Percentiles rank a stretch among this genome's conserved stretches.
Conservation (phyloP, 2,113 vertebrate genomes). For the Alces alces region DNA sequence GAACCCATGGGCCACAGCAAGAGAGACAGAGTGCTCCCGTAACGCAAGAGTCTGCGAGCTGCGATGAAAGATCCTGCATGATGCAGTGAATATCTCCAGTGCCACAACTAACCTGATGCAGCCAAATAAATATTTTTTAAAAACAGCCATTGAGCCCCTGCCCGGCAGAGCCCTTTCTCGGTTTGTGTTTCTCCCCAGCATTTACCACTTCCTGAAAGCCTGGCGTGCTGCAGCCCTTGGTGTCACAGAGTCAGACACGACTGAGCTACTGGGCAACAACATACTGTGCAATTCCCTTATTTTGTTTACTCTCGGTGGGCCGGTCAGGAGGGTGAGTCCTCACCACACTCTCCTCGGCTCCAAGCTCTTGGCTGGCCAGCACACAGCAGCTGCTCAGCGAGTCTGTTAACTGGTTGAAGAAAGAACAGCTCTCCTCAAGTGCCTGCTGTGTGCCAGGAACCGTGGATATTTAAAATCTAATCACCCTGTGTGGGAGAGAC, state of each 20-base stretch:
- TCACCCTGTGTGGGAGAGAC: not conserved
- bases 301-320: not conserved
- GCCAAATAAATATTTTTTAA: not conserved
- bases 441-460: not conserved
- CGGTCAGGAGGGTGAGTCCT: not conserved
- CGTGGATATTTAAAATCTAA: not conserved
- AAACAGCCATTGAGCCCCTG: not conserved
- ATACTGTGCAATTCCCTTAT: not conserved
- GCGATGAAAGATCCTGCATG: not conserved
- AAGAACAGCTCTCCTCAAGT: not conserved
- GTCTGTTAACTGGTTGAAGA: not conserved
- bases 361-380: accelerated
- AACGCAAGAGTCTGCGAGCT: not conserved
- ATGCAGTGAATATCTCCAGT: not conserved
- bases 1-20: not conserved
- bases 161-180: not conserved
- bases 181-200: not conserved
- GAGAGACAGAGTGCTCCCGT: not conserved
- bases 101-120: not conserved
- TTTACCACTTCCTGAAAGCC: not conserved
- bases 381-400: not conserved
- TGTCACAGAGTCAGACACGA: not conserved
- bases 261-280: not conserved
- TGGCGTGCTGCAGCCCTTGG: not conserved
- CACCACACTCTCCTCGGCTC: not conserved